A percentile compares a stretch with the other conserved stretches of the same genome.
phyloP scores from a whole-genome alignment of 2,888 invertebrate genomes.

The Laspeyria flexula region DNA sequence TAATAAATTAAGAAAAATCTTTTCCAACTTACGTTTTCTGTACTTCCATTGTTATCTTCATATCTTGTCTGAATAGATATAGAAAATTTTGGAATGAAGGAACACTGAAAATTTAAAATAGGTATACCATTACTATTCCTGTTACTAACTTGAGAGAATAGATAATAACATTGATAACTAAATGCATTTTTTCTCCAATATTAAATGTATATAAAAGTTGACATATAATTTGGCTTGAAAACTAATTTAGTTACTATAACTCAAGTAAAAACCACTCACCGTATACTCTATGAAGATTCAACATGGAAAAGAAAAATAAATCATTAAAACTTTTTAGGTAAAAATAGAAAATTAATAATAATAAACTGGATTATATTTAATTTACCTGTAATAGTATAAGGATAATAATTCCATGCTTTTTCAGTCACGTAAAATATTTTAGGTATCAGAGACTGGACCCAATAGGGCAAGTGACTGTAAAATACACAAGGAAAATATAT shows the following conservation, averaged over 20 bases:
- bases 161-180: too few relatives aligned
- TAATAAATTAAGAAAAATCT: slow-evolving; percentile 3
- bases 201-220: too few relatives aligned
- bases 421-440: slow-evolving; percentile 97
- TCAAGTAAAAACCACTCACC: slow-evolving; percentile 87
- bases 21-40: slow-evolving; percentile 92
- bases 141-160: too few relatives aligned
- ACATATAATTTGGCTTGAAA: too few relatives aligned
- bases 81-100: slow-evolving; percentile 94
- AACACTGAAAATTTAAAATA: slow-evolving; percentile 89
- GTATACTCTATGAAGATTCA: slow-evolving; percentile 87
- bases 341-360: background rate
- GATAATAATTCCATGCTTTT: slow-evolving; percentile 98
- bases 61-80: slow-evolving; percentile 95
- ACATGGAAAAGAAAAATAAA: slow-evolving; percentile 62
- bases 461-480: slow-evolving; percentile 94
- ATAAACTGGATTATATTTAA: slow-evolving; percentile 4
- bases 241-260: too few relatives aligned
- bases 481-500: slow-evolving; percentile 24
- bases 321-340: background rate
- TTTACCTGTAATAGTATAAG: slow-evolving; percentile 93
- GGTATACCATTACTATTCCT: background rate
- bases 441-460: slow-evolving; percentile 95
- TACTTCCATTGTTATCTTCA: slow-evolving; percentile 94
- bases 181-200: too few relatives aligned